A percentile compares a stretch with the other conserved stretches of the same genome.
Evolutionary conservation across 53 echinoderm and acorn worm species (phyloP).

Genomic region (Arbacia lixula): DNA sequence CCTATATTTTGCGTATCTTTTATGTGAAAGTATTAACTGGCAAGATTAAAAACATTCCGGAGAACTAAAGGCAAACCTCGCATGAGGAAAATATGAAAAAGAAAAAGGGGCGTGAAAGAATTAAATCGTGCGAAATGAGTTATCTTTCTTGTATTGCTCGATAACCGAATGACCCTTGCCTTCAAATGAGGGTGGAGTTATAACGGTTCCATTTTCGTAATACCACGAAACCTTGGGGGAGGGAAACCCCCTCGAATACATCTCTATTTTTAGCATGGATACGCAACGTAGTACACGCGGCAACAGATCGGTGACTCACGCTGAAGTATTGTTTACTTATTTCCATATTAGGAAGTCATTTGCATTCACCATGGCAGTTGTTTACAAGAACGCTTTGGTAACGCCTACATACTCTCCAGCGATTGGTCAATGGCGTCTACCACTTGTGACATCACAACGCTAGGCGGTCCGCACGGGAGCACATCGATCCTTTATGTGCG

Average conservation of each 20-base stretch:
- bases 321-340: neutral
- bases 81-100: no score
- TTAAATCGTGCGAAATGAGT: no score
- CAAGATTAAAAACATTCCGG: no score
- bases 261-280: slow-evolving; percentile 7
- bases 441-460: neutral
- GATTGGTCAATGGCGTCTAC: slow-evolving; percentile 21
- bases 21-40: no score
- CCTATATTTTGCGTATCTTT: no score
- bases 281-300: slow-evolving; percentile 1
- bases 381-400: slow-evolving; percentile 13
- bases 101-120: no score
- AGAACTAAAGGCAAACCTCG: no score
- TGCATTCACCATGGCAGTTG: slow-evolving; percentile 45
- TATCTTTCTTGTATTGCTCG: no score
- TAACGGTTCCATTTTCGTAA: no score
- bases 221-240: no score
- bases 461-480: neutral
- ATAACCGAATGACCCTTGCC: no score
- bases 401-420: neutral
- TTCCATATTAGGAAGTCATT: slow-evolving; percentile 38
- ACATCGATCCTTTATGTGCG: neutral
- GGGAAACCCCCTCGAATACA: slow-evolving; percentile 19
- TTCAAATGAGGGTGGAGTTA: no score
- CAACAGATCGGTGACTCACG: neutral